phyloP scores from a whole-genome alignment of 2,888 invertebrate species.

The Drosophila ustulata region DNA sequence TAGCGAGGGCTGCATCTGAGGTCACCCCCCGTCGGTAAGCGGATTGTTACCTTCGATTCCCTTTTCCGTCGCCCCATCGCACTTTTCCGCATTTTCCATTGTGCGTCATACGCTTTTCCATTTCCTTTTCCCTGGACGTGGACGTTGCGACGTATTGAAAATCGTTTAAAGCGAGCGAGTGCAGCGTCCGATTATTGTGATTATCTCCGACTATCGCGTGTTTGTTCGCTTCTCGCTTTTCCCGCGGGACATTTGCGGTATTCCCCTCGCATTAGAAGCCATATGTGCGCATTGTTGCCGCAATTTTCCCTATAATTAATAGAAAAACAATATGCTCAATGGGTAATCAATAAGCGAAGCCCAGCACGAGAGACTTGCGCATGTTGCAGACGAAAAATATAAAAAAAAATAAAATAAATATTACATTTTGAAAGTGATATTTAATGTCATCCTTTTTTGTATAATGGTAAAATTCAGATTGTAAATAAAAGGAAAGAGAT shows the following conservation, averaged over 20 bases:
- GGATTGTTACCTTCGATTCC: conserved; percentile 59
- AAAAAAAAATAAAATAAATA: not conserved
- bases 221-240: conserved; percentile 51
- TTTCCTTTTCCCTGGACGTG: conserved; percentile 37
- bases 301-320: conserved; percentile 70
- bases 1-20: conserved; percentile 22
- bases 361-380: not conserved
- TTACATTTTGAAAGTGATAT: not conserved
- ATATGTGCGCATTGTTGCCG: conserved; percentile 71
- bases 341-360: conserved; percentile 47
- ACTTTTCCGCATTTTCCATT: conserved; percentile 66
- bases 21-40: conserved; percentile 60
- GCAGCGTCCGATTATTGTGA: conserved; percentile 81
- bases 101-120: conserved; percentile 63
- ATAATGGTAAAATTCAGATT: no score
- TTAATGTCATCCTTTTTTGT: no score
- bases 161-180: conserved; percentile 75
- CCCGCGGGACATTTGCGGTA: conserved; percentile 67
- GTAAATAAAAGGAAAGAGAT: no score
- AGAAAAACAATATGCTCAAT: conserved; percentile 80
- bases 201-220: conserved; percentile 74
- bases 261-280: conserved; percentile 64
- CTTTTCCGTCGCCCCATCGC: not conserved
- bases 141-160: conserved; percentile 62
- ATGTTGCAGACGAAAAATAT: not conserved